A percentile compares a stretch with the other conserved stretches of the same genome.
Conservation (phyloP, 2,113 vertebrate species). For the Conger conger region DNA sequence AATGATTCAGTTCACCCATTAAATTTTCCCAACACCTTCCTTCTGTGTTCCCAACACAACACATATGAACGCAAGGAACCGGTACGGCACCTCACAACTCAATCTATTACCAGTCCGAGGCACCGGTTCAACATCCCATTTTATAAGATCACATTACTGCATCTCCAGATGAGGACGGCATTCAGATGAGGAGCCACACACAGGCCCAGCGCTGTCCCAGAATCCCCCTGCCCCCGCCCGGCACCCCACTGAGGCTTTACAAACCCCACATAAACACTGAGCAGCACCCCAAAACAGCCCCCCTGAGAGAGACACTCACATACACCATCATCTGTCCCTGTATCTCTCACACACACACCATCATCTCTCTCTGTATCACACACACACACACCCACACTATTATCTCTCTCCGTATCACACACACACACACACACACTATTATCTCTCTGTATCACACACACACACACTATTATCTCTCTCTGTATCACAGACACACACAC, state of each 20-base stretch:
- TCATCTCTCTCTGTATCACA: too few species aligned
- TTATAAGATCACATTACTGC: background rate
- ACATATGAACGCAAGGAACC: background rate
- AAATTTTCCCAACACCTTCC: background rate
- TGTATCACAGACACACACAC: slow-evolving; percentile 25
- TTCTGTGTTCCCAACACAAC: background rate
- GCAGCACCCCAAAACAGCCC: slow-evolving; percentile 56
- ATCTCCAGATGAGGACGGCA: slow-evolving; percentile 71
- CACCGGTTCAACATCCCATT: background rate
- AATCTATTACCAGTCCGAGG: background rate
- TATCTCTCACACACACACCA: background rate
- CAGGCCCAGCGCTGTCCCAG: slow-evolving; percentile 81
- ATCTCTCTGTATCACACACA: background rate
- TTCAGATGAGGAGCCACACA: slow-evolving; percentile 94
- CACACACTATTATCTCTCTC: background rate
- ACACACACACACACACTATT: background rate
- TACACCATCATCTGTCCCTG: background rate
- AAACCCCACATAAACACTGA: slow-evolving; percentile 60
- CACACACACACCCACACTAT: background rate
- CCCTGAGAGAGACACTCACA: slow-evolving; percentile 45
- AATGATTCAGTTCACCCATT: too few species aligned
- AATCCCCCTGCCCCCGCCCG: slow-evolving; percentile 75
- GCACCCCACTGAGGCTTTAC: slow-evolving; percentile 93
- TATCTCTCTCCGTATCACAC: too few species aligned
- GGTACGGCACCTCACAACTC: background rate